Conservation (phyloP, 35 echinoderm and acorn worm genomes). For the Lytechinus variegatus region DNA sequence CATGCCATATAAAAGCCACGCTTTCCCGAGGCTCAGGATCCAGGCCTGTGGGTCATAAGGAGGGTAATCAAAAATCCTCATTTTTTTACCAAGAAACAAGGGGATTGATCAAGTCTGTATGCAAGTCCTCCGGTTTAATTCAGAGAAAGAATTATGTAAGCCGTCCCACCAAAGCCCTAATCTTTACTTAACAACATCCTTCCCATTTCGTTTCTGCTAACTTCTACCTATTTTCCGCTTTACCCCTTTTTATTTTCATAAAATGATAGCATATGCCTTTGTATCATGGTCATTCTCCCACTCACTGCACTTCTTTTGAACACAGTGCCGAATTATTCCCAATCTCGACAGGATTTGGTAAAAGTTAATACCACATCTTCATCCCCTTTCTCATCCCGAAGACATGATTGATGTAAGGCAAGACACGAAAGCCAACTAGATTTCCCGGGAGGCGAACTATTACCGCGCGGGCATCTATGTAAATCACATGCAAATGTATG, state of each 20-base stretch:
- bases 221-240: neutral
- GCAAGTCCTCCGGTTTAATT: slow-evolving; percentile 22
- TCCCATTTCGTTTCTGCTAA: neutral
- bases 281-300: too few species aligned
- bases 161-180: neutral
- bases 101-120: neutral
- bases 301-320: neutral
- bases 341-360: neutral
- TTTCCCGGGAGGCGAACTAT: slow-evolving; percentile 34
- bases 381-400: neutral
- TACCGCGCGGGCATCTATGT: slow-evolving; percentile 34
- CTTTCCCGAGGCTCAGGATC: neutral
- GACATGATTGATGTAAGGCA: slow-evolving; percentile 28
- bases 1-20: neutral
- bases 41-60: neutral
- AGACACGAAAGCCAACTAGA: neutral
- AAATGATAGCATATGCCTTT: neutral
- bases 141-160: slow-evolving; percentile 5
- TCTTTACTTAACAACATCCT: slow-evolving; percentile 4
- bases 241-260: neutral
- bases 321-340: neutral
- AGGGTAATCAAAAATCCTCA: slow-evolving; percentile 19
- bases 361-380: neutral
- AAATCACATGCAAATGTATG: slow-evolving; percentile 40
- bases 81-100: neutral